phyloP scores from a whole-genome alignment of 2,888 invertebrate genomes.

The Catocala nupta region DNA sequence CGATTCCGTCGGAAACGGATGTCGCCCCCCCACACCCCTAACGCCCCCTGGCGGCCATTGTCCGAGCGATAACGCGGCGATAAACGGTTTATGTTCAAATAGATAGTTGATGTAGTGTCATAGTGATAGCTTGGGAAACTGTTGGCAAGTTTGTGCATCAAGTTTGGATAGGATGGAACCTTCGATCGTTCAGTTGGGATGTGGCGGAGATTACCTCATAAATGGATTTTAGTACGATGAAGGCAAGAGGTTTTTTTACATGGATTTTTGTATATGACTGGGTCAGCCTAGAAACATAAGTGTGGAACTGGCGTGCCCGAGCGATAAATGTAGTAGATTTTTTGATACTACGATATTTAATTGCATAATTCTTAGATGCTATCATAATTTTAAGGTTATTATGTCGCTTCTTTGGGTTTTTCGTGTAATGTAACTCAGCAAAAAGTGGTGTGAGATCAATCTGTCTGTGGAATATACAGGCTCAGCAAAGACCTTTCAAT shows the following conservation, averaged over 20 bases:
- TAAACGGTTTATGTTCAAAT: constrained; percentile 58
- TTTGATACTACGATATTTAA: too few species aligned
- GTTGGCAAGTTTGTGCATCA: not conserved
- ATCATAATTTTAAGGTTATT: too few species aligned
- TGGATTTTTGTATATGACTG: too few species aligned
- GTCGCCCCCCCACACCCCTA: constrained; percentile 40
- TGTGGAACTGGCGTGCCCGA: too few species aligned
- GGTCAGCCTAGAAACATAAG: too few species aligned
- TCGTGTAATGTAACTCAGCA: too few species aligned
- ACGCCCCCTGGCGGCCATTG: constrained; percentile 42
- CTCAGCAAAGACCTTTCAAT: too few species aligned
- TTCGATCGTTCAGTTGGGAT: not conserved
- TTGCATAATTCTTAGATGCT: too few species aligned
- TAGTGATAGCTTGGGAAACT: constrained; percentile 24
- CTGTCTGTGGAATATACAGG: too few species aligned
- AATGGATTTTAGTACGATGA: not conserved
- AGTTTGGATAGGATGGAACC: not conserved
- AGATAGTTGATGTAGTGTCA: constrained; percentile 50
- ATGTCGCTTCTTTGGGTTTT: too few species aligned
- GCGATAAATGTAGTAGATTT: too few species aligned
- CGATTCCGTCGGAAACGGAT: constrained; percentile 68
- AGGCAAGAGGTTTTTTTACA: not conserved
- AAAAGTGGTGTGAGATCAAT: too few species aligned
- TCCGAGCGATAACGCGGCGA: constrained; percentile 53
- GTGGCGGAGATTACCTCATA: not conserved